A percentile compares a stretch with the other conserved stretches of the same genome.
phyloP scores from a whole-genome alignment of 2,797 vertebrate genomes.

The Enteromius treurensis region DNA sequence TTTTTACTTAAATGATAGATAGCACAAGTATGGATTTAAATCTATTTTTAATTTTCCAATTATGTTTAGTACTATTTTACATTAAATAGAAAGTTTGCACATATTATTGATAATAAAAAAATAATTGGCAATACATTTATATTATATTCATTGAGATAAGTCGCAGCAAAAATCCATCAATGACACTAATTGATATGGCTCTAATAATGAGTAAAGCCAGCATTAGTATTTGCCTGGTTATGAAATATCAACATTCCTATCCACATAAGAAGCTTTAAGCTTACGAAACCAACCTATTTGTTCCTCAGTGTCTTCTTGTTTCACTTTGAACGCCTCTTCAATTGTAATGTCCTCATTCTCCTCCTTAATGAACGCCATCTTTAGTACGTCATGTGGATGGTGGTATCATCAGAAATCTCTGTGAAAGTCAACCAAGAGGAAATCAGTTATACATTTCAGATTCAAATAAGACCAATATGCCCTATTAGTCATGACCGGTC shows the following conservation, averaged over 20 bases:
- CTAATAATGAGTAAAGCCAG: neutral
- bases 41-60: no score
- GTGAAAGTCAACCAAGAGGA: neutral
- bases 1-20: no score
- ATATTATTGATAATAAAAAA: no score
- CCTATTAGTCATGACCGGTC: neutral
- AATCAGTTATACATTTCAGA: neutral
- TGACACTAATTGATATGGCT: neutral
- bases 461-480: neutral
- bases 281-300: neutral
- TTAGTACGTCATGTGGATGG: neutral
- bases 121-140: no score
- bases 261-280: neutral
- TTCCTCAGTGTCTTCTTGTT: neutral
- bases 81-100: no score
- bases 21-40: no score
- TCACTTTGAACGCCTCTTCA: neutral
- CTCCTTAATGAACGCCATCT: neutral
- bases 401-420: neutral
- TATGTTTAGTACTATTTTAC: no score
- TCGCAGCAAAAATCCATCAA: no score
- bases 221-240: neutral
- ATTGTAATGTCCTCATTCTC: neutral
- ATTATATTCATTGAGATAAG: no score
- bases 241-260: neutral